A percentile compares a stretch with the other conserved stretches of the same genome.
Conservation (phyloP, 2,888 invertebrate species). For the Pteria penguin region DNA sequence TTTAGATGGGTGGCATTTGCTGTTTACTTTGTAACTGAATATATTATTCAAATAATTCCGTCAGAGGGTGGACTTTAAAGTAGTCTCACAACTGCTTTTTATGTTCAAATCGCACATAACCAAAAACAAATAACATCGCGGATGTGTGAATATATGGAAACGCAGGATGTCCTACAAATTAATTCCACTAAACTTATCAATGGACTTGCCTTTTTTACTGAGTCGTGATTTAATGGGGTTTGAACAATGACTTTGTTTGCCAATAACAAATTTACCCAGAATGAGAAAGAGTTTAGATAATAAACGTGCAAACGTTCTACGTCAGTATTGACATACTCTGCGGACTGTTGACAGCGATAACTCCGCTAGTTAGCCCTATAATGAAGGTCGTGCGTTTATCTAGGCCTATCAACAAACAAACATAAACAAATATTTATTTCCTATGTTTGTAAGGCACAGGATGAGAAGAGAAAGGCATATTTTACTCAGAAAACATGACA, state of each 20-base stretch:
- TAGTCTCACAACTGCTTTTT: background rate
- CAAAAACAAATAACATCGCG: slow-evolving; percentile 10
- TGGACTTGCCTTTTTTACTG: slow-evolving; percentile 24
- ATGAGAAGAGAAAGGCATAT: slow-evolving; percentile 11
- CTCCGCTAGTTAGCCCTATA: slow-evolving; percentile 21
- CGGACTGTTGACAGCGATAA: slow-evolving; percentile 19
- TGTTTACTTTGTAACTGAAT: slow-evolving; percentile 2
- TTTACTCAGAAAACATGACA: slow-evolving; percentile 10
- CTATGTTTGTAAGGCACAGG: background rate
- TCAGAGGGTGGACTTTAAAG: background rate
- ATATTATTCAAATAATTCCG: background rate
- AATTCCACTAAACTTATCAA: slow-evolving; percentile 15
- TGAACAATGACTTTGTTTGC: slow-evolving; percentile 27
- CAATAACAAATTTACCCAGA: slow-evolving; percentile 37
- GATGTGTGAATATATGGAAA: background rate
- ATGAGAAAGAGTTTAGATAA: slow-evolving; percentile 24
- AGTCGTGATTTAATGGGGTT: slow-evolving; percentile 22
- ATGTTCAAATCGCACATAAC: slow-evolving; percentile 4
- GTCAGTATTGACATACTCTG: slow-evolving; percentile 28
- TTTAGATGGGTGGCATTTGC: background rate
- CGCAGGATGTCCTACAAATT: slow-evolving; percentile 26
- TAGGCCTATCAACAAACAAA: slow-evolving; percentile 17
- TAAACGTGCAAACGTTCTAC: slow-evolving; percentile 13
- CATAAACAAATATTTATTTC: slow-evolving; percentile 23
- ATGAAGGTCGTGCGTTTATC: background rate